Base-by-base conservation (phyloP, 2,113 vertebrate genomes). In the Cyanocitta stelleri region DNA sequence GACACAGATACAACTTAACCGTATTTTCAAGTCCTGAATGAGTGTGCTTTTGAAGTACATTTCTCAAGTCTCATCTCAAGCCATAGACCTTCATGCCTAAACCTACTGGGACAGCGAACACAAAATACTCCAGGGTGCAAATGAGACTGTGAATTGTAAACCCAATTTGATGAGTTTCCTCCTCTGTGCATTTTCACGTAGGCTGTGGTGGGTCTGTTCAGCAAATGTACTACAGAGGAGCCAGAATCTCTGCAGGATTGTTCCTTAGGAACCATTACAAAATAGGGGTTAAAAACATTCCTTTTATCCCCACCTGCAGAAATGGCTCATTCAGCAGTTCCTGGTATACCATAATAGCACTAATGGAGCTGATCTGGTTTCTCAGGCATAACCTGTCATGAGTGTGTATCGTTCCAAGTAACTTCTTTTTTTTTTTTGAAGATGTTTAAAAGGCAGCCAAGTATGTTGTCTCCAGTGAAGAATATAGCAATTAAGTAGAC, bases 301-400 rank as follows among this genome's bases (percentile, higher is more conserved):
- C 79, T 93, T 84, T 88, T 78, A 89, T 91, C 82, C 61, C 69
- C 80, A 93, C 89, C 86, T 95, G 87, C 71, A 81, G 75, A 71
- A 91, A 56, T 71, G 82, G 82, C 95, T 95, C 39, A 35, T 91
- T 94, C 89, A 97, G 78, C 95, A 96, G 74, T 95, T 96, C 89
- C 87, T 89, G 66, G 32, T 77, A 12, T 16, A 58, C 75, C 72
- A 11, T 94, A 94, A 88, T 67, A 86, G 79, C 85, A 14, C 69
- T 94, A 84, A 79, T 81, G 88, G 96, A 85, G 88, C 80, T 68
- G 73, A 87, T 95, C 90, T 92, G 95, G 93, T 94, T 95, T 93
- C 95, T 95, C 92, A 93, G 83, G 94, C 5, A 1, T 93, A 96
- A 88, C 92, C 92, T 95, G 92, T 94, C 86, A 74, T 74, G 69